phyloP scores from a whole-genome alignment of 2,888 invertebrate genomes.

The Drosophila pseudotakahashii region DNA sequence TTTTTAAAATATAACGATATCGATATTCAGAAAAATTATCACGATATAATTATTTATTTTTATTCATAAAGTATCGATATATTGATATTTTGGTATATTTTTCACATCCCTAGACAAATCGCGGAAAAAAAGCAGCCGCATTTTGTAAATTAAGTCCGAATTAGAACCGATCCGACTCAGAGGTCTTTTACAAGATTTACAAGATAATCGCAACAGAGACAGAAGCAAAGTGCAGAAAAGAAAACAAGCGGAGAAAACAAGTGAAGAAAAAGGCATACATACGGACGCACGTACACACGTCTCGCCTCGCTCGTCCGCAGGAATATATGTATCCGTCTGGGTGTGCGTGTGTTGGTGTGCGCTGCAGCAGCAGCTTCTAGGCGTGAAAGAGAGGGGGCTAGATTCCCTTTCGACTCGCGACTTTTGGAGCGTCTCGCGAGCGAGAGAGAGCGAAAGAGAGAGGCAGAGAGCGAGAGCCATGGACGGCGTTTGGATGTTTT shows the following conservation, averaged over 20 bases:
- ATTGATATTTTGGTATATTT: too few species aligned
- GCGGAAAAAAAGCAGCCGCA: slow-evolving; percentile 33
- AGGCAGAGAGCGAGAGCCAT: slow-evolving; percentile 13
- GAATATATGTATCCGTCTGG: slow-evolving; percentile 69
- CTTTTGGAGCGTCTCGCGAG: slow-evolving; percentile 12
- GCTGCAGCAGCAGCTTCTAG: slow-evolving; percentile 64
- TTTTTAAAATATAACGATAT: too few species aligned
- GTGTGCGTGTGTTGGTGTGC: slow-evolving; percentile 56
- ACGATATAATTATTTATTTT: too few species aligned
- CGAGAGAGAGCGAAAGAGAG: slow-evolving; percentile 1
- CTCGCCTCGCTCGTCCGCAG: slow-evolving; percentile 52
- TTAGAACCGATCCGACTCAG: background rate
- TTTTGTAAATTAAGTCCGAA: slow-evolving; percentile 35
- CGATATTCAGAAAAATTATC: too few species aligned
- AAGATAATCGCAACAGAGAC: background rate
- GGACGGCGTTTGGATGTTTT: slow-evolving; percentile 62
- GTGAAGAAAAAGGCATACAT: slow-evolving; percentile 66
- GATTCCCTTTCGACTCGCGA: slow-evolving; percentile 9
- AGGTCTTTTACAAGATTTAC: background rate
- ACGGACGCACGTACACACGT: slow-evolving; percentile 63
- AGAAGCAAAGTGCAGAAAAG: background rate
- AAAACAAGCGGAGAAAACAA: background rate
- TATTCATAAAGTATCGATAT: too few species aligned
- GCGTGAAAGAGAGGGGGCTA: slow-evolving; percentile 8
- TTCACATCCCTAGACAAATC: background rate